phyloP scores from a whole-genome alignment of 2,797 vertebrate genomes.

The Enteromius afrohamiltoni region DNA sequence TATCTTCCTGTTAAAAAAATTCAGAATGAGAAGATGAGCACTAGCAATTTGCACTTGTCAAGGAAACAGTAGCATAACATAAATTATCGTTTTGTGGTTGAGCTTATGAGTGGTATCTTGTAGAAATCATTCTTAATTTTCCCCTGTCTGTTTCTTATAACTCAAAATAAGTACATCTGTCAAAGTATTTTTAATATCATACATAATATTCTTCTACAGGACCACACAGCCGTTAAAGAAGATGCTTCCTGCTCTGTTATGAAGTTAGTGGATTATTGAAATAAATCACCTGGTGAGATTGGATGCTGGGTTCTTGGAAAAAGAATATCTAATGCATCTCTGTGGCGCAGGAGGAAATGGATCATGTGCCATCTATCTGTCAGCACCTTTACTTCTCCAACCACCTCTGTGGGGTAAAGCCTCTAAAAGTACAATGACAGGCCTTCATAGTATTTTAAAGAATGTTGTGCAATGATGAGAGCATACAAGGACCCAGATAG shows the following conservation, averaged over 20 bases:
- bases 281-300: slow-evolving; percentile 57
- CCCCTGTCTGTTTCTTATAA: not conserved
- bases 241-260: slow-evolving; percentile 35
- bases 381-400: slow-evolving; percentile 54
- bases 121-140: not conserved
- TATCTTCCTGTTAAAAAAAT: not conserved
- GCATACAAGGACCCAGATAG: not conserved
- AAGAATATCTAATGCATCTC: slow-evolving; percentile 58
- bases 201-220: slow-evolving; percentile 15
- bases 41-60: not conserved
- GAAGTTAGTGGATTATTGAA: slow-evolving; percentile 61
- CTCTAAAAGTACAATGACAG: slow-evolving; percentile 53
- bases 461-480: slow-evolving; percentile 17
- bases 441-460: slow-evolving; percentile 23
- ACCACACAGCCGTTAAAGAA: slow-evolving; percentile 25
- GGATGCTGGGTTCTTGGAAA: slow-evolving; percentile 51
- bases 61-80: not conserved
- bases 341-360: slow-evolving; percentile 52
- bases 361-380: slow-evolving; percentile 56
- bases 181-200: slow-evolving; percentile 35
- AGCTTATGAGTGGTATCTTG: not conserved
- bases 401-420: slow-evolving; percentile 42
- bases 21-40: not conserved
- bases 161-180: slow-evolving; percentile 13
- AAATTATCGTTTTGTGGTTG: not conserved